Base-by-base conservation (phyloP, 2,888 invertebrate genomes). In the Eumacrocentrus americanus region DNA sequence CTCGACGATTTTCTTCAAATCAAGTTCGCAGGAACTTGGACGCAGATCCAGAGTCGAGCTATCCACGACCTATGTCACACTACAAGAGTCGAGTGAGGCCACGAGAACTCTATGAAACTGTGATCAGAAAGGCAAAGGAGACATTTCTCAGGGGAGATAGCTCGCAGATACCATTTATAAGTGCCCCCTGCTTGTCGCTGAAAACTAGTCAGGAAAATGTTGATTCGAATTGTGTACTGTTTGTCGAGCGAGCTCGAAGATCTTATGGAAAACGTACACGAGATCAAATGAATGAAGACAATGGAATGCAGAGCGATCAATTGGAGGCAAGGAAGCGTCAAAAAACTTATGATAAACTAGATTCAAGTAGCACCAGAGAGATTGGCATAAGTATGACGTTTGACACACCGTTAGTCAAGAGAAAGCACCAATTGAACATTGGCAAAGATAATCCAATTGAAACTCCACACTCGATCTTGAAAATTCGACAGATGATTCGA, bases 381-480 rank as follows among this genome's bases (percentile, higher is more conserved):
- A 46, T 69, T 20, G 68, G 65, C 1, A 50, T 73, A 40, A 65
- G 60, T 11, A 64, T 67, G 2, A 67, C 70, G 1, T 70, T 76
- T n/a, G 73, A 69, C 16, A 81, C 80, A 1, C 80, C 80, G 0
- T 38, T 80, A 9, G 71, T 80, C 0, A 72, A 74, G 12, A 72
- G 75, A 0, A 78, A 76, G 46, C 66, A 58, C 12, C 70, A 69
- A 6, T 46, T 65, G 1, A 54, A 50, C 3, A 61, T 34, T 18
- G 38, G 12, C 1, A 64, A 38, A 14, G 53, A 58, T 7, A 57
- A 52, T 1, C 57, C 59, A 1, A 4, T 47, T 0, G 77, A 72
- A 16, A 78, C 77, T 2, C 80, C 80, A 0, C 80, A 80, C 9
- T 81, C 80, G 1, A 81, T 80, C 37, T 56, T 81, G 0, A 81